Evolutionary conservation across 2,797 vertebrate species (phyloP).

Genomic region (Nasua narica): DNA sequence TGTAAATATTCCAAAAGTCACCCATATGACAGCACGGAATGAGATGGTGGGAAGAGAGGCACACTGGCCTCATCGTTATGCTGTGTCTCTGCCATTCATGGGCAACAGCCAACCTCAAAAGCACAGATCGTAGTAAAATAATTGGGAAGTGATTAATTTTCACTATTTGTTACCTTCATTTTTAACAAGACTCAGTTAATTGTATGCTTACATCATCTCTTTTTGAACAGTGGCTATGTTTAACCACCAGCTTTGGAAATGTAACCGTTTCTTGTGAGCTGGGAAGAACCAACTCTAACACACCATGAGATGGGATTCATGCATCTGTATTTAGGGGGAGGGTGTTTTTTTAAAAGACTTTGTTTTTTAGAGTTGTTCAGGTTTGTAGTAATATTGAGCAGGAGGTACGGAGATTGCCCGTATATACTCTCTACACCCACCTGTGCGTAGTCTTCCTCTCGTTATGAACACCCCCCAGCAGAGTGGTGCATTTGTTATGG

Average conservation of each 20-base stretch:
- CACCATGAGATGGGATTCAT: background rate
- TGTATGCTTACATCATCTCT: background rate
- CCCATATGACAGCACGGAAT: background rate
- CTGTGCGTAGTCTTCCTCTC: background rate
- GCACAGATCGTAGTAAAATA: background rate
- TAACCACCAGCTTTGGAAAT: slow-evolving; percentile 2
- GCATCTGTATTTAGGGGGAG: background rate
- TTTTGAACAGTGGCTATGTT: background rate
- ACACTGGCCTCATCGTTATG: too few relatives aligned
- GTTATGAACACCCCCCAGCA: background rate
- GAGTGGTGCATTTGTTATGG: background rate
- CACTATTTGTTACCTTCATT: background rate
- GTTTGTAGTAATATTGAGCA: background rate
- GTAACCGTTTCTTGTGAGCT: background rate
- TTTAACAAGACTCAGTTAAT: slow-evolving; percentile 20
- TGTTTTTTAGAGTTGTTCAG: background rate
- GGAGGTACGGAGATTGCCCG: too few relatives aligned
- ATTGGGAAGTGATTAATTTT: background rate
- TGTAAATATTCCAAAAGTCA: background rate
- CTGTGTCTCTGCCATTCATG: background rate
- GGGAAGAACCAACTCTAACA: background rate
- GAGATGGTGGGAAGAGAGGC: background rate
- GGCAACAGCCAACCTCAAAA: background rate
- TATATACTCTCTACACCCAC: too few relatives aligned
- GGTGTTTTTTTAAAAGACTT: background rate